Evolutionary conservation across 2,888 invertebrate species (phyloP), one percentile per base, ranked within the genome.

Genomic region (Physocephala rufipes): DNA sequence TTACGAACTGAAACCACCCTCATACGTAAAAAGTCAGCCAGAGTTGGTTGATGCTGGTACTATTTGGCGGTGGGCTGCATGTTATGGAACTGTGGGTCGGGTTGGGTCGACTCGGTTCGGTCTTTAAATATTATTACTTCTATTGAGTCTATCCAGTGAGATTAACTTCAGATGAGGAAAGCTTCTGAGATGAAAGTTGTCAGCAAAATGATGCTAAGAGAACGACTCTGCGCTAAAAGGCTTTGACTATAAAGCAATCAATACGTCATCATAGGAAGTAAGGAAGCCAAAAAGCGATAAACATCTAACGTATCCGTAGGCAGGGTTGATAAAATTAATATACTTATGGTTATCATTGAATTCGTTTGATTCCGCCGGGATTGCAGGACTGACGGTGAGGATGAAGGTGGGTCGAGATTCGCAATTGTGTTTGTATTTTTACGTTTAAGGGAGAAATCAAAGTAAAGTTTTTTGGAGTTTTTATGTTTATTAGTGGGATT

Each of bases 141-240:
- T 84, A 84, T 84, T 84, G 84, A 84, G 80, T 80, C 82, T 81
- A 84, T 84, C 85, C 84, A 80, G 78, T 79, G 85, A 84, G 82
- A 83, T 83, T 81, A 83, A 78, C 79, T 77, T 74, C 78, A 79
- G 78, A 74, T 78, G 77, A 75, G 76, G 77, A 78, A 77, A 76
- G 73, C 74, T 73, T 74, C 76, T 74, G 16, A 2, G 58, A n/a
- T 5, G 19, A 16, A 13, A 49, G 49, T 49, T 49, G 49, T 4
- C n/a, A 13, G 49, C 15, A 13, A 28, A 19, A n/a, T 5, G 49
- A n/a, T 58, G 49, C 26, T 59, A 21, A 7, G 28, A 59, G 13
- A 79, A 70, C 76, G 78, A 81, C n/a, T n/a, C 74, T 81, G 82
- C 82, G 81, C 79, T 80, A 79, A 77, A 79, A 82, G 82, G 80